These are phyloP conservation scores for Varanus salvator DNA, from an alignment of 2,113 vertebrate species.

Conservation along the genomic window DNA sequence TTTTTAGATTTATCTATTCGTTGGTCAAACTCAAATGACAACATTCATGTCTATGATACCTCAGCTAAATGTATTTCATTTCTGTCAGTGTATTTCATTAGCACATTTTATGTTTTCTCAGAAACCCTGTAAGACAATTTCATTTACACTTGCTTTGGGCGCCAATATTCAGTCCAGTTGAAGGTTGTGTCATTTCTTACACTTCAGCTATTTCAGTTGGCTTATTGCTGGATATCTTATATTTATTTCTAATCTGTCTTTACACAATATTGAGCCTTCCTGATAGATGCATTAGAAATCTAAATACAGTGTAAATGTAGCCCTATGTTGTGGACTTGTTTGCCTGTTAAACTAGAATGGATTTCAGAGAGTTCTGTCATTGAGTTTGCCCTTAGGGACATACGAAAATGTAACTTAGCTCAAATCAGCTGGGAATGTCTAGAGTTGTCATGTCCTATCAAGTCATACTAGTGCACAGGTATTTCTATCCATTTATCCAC, in stretches of 20 bases:
- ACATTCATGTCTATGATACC: not conserved
- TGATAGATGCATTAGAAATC: not conserved
- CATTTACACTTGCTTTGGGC: not conserved
- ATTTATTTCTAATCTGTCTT: conserved; percentile 8
- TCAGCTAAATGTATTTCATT: not conserved
- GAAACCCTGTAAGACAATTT: not conserved
- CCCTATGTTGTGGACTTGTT: conserved; percentile 20
- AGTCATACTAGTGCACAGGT: conserved; percentile 60
- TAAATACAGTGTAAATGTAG: conserved; percentile 54
- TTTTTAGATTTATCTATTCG: not conserved
- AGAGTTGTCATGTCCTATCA: conserved; percentile 60
- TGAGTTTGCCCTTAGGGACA: conserved; percentile 58
- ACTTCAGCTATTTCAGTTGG: not conserved
- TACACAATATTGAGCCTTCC: not conserved
- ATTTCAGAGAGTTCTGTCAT: conserved; percentile 47
- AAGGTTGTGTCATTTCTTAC: not conserved
- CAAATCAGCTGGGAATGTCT: conserved; percentile 65
- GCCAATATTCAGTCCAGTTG: not conserved
- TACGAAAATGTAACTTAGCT: conserved; percentile 61
- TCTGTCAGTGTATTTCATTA: not conserved
- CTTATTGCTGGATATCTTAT: not conserved
- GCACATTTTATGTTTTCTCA: not conserved
- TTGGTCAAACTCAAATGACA: not conserved
- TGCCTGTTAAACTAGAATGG: conserved; percentile 45
- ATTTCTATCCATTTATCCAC: conserved; percentile 62